A percentile compares a stretch with the other conserved stretches of the same genome.
Conservation (phyloP, 2,113 vertebrate species). For the Glaucomys volans region DNA sequence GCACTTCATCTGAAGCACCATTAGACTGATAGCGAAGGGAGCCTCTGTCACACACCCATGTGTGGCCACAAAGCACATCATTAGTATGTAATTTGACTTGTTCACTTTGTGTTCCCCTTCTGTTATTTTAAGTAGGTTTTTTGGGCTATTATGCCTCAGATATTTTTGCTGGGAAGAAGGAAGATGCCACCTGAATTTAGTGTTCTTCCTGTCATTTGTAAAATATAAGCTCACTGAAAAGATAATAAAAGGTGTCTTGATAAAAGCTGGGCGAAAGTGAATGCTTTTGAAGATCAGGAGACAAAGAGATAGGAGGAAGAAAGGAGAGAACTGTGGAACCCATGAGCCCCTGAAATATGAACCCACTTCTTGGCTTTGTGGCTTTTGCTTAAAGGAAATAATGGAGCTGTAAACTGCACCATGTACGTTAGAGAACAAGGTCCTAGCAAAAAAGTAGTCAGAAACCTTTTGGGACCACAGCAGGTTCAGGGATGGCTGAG, state of each 20-base stretch:
- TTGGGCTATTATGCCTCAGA: not conserved
- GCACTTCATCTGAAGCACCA: not conserved
- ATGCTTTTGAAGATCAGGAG: not conserved
- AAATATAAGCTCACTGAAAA: not conserved
- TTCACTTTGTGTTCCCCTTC: not conserved
- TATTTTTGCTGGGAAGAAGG: slow-evolving; percentile 13
- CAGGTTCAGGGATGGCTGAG: not conserved
- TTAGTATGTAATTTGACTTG: not conserved
- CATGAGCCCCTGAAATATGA: not conserved
- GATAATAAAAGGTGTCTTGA: not conserved
- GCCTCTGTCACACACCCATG: not conserved
- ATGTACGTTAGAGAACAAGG: not conserved
- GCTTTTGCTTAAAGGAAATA: not conserved
- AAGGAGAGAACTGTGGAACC: not conserved
- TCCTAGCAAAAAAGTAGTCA: not conserved
- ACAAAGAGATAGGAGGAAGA: not conserved
- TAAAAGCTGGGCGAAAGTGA: not conserved
- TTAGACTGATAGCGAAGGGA: not conserved
- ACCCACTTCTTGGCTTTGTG: not conserved
- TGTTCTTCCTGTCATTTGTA: not conserved
- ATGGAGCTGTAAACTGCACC: not conserved
- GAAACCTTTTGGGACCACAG: not conserved
- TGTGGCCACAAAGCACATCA: not conserved
- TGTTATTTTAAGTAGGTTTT: not conserved
- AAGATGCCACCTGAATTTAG: not conserved